Base-by-base conservation (phyloP, 1,140 invertebrate species). In the Battus philenor region DNA sequence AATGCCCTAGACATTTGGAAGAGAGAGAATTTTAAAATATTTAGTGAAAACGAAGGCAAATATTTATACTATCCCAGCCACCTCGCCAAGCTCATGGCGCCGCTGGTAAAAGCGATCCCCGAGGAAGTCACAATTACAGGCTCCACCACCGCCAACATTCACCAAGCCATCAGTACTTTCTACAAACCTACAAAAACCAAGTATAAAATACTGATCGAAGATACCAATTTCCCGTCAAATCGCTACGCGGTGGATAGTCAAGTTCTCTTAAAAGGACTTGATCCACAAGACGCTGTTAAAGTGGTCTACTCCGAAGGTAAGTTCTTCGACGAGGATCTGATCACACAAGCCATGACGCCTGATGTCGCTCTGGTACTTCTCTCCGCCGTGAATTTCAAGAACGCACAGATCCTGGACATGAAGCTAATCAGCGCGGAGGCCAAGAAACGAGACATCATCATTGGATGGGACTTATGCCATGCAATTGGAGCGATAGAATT, bases 381-480 rank as follows among this genome's bases (percentile, higher is more conserved):
- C 9, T 77, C 78, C 1, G 52, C 60, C 1, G 73, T 81, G 2
- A 77, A 72, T 12, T 85, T 81, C 34, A 68, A 65, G 63, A 73
- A 62, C 12, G 70, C 78, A 4, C 74, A 84, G 52, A 24, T 82
- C n/a, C 10, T 80, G 12, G 66, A 82, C 47, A 71, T 77, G 65
- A 55, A 55, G 7, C 69, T 51, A 50, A 55, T 84, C 2, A 77
- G 60, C 13, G 49, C 64, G 9, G 70, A 65, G 12, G 78, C 78
- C 0, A 69, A 71, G 46, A 36, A 68, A 16, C 43, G 54, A 10
- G 59, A 52, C 2, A 77, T 80, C 15, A 46, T 73, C 1, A 68
- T 82, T 2, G 78, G 78, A 2, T 84, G 76, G 78, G 80, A 84
- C 22, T 46, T 84, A 4, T 68, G 76, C 16, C 80, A 84, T 13